Evolutionary conservation across 1,140 invertebrate genomes (phyloP), one percentile per base, ranked within the genome.

Genomic region (Drepana arcuata): DNA sequence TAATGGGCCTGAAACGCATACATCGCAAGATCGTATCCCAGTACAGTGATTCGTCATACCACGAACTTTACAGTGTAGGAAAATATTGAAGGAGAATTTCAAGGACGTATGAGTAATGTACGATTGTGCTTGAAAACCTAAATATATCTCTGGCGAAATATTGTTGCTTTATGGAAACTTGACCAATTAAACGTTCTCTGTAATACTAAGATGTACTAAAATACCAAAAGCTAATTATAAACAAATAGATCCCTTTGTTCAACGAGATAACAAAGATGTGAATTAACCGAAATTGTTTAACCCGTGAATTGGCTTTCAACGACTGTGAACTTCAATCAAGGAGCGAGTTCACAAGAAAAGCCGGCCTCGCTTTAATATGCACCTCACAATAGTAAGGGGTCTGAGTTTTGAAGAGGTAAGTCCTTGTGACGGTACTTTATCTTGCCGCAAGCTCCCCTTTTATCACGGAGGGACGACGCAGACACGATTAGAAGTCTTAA

Each of bases 401-500:
- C 59, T 42, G 58, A 73, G 64, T 68, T 77, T 68, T 74, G 66
- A 66, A 73, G 70, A 61, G 62, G 61, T 62, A 59, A 65, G 64
- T 65, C 60, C 62, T 77, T 64, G 48, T 50, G 48, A 47, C 48
- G 62, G 69, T 64, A 71, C 69, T 75, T 75, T 75, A 78, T 75
- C 71, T 73, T 49, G 48, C 72, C 73, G 48, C 72, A 73, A 67
- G 53, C 56, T 52, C 63, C 62, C 55, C 46, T 56, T 59, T 69
- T 64, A 67, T 67, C 54, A 48, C 54, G 34, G 5, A 0, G 10
- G 24, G 24, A 26, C 52, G 36, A 41, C 34, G 36, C 49, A 23
- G 61, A 69, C 66, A 65, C 63, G 69, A 79, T 79, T 75, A 73
- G 62, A 64, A 56, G 57, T 66, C 64, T 67, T 73, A 71, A 75